phyloP scores from a whole-genome alignment of 2,888 invertebrate genomes.

The Cacoxenus indagator region DNA sequence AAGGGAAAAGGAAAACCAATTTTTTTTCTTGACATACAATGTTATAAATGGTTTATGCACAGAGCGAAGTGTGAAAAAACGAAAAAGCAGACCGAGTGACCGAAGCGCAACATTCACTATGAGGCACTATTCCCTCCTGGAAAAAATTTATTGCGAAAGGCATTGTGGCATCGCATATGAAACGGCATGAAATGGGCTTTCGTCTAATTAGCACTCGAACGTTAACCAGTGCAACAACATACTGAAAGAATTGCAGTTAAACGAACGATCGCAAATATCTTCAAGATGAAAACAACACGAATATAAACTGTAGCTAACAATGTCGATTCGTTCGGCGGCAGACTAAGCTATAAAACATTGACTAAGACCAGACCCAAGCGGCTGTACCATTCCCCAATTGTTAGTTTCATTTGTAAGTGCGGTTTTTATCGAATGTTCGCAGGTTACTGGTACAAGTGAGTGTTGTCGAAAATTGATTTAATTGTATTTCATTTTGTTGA shows the following conservation, averaged over 20 bases:
- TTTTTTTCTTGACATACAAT: neutral
- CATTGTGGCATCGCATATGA: constrained; percentile 35
- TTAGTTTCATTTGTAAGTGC: too few species aligned
- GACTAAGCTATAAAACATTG: neutral
- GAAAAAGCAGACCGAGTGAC: constrained; percentile 33
- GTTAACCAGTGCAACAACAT: constrained; percentile 49
- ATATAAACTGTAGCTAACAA: too few species aligned
- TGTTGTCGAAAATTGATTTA: too few species aligned
- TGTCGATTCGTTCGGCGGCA: too few species aligned
- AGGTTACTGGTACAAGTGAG: too few species aligned
- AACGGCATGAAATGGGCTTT: constrained; percentile 62
- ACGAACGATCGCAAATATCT: constrained; percentile 19
- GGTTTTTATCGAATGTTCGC: too few species aligned
- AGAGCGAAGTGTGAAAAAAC: neutral
- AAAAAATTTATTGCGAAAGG: neutral
- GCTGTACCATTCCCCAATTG: too few species aligned
- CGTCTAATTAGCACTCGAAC: constrained; percentile 66
- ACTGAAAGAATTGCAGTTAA: neutral
- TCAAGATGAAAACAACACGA: neutral
- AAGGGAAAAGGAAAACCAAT: neutral
- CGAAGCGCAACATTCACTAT: neutral
- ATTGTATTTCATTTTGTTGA: constrained; percentile 62
- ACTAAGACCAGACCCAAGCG: neutral
- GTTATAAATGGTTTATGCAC: too few species aligned
- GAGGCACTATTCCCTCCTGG: neutral